Evolutionary conservation across 2,888 invertebrate genomes (phyloP), one percentile per base, ranked within the genome.

Genomic region (Cosmia trapezina): DNA sequence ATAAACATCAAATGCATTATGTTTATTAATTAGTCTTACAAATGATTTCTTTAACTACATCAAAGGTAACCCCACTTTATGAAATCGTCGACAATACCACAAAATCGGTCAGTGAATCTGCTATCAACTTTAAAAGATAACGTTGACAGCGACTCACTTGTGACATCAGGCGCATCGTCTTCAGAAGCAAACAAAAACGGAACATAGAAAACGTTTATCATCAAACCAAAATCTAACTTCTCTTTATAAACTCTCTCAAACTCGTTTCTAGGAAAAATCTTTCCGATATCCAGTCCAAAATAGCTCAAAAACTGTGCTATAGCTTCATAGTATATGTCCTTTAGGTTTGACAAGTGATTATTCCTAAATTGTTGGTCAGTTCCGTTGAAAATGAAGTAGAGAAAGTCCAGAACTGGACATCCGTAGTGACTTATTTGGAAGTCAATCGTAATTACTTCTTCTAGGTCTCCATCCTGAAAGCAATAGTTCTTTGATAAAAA

Each of bases 311-410:
- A 93, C 0, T 64, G 73, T 2, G 78, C 72, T 62, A 94, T 79
- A 22, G 86, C 83, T 0, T 88, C 74, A 63, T 89, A 89, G 62
- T 94, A 94, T 0, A 91, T 9, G 9, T 89, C 80, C 57, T 92
- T 93, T 0, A 94, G 78, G 9, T 88, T 9, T 1, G 83, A 61
- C 66, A 93, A 76, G 65, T 94, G 89, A 3, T 85, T 67, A 6
- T 72, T 85, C n/a, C 94, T 88, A 62, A 94, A 93, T 28, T 91
- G 72, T 49, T 87, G 87, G 65, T 93, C 93, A 0, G 92, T 91
- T 45, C 89, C 87, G 1, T 86, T 83, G 71, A 91, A 91, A 22
- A 94, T 88, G 63, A 93, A 91, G 73, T 89, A 92, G 0, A 94
- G 14, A 2, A 94, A 86, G 64, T 94, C 94, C 12, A 88, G 63